These are phyloP conservation scores for Chrysochloris asiatica DNA, from an alignment of 2,113 vertebrate species.

Conservation along the genomic window DNA sequence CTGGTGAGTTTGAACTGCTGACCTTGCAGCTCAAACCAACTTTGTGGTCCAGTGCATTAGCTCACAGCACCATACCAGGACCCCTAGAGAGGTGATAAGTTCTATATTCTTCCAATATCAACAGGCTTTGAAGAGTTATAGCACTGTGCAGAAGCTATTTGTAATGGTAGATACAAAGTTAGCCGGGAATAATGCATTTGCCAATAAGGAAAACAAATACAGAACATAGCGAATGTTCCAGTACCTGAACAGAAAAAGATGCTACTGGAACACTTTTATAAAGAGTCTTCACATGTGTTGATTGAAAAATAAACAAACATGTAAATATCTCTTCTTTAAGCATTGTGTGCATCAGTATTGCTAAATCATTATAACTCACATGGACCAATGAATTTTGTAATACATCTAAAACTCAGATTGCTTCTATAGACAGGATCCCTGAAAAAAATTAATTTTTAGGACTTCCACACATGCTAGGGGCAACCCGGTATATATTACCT, in stretches of 20 bases:
- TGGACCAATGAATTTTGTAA: not conserved
- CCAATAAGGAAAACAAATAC: not conserved
- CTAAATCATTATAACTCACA: not conserved
- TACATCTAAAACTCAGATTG: not conserved
- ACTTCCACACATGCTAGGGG: not conserved
- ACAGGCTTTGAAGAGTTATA: not conserved
- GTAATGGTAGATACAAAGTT: not conserved
- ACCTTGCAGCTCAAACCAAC: too few species aligned
- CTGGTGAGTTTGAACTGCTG: too few species aligned
- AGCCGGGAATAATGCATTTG: not conserved
- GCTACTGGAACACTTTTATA: not conserved
- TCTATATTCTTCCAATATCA: not conserved
- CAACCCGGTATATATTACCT: not conserved
- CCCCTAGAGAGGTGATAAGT: not conserved
- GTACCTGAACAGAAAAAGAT: not conserved
- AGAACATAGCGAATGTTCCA: not conserved
- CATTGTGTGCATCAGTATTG: not conserved
- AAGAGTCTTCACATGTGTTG: not conserved
- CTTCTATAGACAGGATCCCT: not conserved
- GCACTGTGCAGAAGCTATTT: not conserved
- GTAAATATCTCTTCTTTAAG: not conserved
- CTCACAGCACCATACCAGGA: too few species aligned
- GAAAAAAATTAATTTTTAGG: too few species aligned
- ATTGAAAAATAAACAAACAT: not conserved
- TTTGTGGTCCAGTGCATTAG: too few species aligned